These are phyloP conservation scores for Pomatorhinus ruficollis DNA, from an alignment of 2,113 vertebrate genomes.

Conservation along the genomic window DNA sequence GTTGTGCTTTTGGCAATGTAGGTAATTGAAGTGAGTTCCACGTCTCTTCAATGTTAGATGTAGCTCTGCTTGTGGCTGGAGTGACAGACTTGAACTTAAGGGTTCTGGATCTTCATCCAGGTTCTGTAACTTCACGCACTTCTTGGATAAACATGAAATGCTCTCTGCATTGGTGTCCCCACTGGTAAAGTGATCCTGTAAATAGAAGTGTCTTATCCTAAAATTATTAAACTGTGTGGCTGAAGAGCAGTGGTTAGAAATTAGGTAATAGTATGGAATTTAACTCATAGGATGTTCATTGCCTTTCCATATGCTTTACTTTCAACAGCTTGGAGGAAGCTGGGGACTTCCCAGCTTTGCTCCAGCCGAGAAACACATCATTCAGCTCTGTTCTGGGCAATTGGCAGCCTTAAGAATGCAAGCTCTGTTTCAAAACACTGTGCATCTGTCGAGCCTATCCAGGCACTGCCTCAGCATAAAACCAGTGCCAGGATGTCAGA, in stretches of 20 bases:
- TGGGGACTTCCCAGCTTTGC: conserved; percentile 17
- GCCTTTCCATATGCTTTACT: background rate
- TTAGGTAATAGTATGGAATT: background rate
- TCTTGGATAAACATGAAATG: background rate
- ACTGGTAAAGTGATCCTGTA: background rate
- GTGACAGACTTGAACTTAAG: background rate
- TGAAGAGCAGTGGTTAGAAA: background rate
- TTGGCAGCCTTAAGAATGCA: conserved; percentile 44
- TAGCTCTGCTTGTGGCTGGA: background rate
- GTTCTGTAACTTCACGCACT: background rate
- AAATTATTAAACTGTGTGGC: background rate
- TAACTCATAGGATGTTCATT: background rate
- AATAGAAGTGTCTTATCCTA: background rate
- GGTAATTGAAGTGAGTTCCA: background rate
- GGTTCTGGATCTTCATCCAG: background rate
- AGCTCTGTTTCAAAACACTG: conserved; percentile 47
- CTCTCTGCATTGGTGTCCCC: background rate
- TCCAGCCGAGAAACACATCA: background rate
- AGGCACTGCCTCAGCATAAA: conserved; percentile 9
- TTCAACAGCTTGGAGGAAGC: background rate
- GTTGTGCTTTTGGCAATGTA: background rate
- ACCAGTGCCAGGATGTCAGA: conserved; percentile 42
- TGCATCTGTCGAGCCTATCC: conserved; percentile 19
- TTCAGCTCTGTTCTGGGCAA: conserved; percentile 18
- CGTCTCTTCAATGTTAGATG: background rate